These are phyloP conservation scores for Mionectes macconnelli DNA, from an alignment of 2,113 vertebrate species.

Conservation along the genomic window DNA sequence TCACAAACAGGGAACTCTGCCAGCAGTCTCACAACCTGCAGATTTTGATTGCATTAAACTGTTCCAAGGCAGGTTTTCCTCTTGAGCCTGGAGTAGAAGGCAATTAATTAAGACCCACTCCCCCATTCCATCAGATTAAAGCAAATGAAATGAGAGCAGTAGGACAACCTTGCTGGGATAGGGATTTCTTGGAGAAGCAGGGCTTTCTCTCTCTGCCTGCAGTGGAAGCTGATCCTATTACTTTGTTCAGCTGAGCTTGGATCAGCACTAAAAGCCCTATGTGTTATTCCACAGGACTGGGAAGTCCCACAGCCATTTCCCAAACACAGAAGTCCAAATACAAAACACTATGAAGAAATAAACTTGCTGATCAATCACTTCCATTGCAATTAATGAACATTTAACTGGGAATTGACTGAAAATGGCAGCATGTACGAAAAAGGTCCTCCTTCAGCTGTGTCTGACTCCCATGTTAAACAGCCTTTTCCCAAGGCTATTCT, in stretches of 20 bases:
- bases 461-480: not conserved
- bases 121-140: constrained; percentile 3
- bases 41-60: constrained; percentile 64
- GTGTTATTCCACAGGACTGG: not conserved
- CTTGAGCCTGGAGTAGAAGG: constrained; percentile 55
- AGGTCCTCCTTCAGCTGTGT: not conserved
- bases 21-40: constrained; percentile 50
- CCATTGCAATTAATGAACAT: not conserved
- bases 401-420: not conserved
- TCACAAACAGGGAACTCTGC: constrained; percentile 21
- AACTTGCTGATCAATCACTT: not conserved
- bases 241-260: not conserved
- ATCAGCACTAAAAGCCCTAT: not conserved
- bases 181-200: not conserved
- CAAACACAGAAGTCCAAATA: not conserved
- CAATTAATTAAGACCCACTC: constrained; percentile 74
- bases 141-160: constrained; percentile 51
- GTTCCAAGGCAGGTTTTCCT: constrained; percentile 54
- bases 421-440: not conserved
- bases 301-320: not conserved
- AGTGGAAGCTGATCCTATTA: not conserved
- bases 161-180: not conserved
- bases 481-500: not conserved
- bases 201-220: not conserved
- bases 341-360: not conserved